Evolutionary conservation across 2,113 vertebrate genomes (phyloP), one percentile per base, ranked within the genome.

Genomic region (Pungitius pungitius): DNA sequence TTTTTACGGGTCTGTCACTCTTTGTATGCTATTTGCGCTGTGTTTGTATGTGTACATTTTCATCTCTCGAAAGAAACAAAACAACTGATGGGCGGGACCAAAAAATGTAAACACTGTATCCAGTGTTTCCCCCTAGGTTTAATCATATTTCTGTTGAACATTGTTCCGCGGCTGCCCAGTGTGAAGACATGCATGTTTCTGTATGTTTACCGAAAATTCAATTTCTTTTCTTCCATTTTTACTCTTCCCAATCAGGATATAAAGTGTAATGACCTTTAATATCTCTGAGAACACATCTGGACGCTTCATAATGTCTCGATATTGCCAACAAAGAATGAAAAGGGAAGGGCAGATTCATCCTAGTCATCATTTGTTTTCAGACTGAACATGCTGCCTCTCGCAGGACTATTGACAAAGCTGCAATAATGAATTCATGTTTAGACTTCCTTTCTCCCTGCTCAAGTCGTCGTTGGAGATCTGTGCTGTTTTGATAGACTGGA

Each of bases 361-460:
- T 1, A 27, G 15, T 55, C 55, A 26, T 22, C 14, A 4, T 67
- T 22, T 73, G 49, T 57, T 40, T 30, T 14, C 37, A 35, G 60
- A n/a, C 43, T 3, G 6, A 24, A 20, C 78, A 7, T 8, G 78
- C 66, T 26, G 71, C 43, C 27, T 52, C 66, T 14, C 54, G 78
- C 35, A 64, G 51, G 35, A 51, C 47, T 26, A 3, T 59, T 13
- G 54, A 68, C 35, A 33, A 18, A 74, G 51, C 51, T 1, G 5
- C 35, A 1, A 39, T 75, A 1, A 82, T 67, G 77, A 52, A 73
- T 73, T 77, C 51, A 69, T 39, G 43, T 37, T 0, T n/a, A 17
- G 0, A 1, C 54, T 47, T 66, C 43, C 62, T 60, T 65, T 43
- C 57, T 59, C 59, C 47, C 67, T 73, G 69, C 9, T 39, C 1